Evolutionary conservation across 2,113 vertebrate species (phyloP).

Genomic region (Corydoras maculifer): DNA sequence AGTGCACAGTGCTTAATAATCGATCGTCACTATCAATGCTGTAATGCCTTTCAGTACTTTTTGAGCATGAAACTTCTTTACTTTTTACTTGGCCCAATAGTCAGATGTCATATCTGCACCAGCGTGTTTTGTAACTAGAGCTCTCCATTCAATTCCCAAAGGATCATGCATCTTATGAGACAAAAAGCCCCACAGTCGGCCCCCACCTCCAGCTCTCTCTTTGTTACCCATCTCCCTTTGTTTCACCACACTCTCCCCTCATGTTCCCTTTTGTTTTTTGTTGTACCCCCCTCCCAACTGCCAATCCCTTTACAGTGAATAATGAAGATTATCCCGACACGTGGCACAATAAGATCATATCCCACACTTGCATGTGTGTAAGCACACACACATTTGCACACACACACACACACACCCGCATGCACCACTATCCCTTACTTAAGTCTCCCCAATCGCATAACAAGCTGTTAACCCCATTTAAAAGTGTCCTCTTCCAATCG

Average conservation of each 20-base stretch:
- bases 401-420: slow-evolving; percentile 6
- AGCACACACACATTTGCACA: slow-evolving; percentile 1
- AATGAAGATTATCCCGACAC: slow-evolving; percentile 49
- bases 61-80: slow-evolving; percentile 27
- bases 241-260: slow-evolving; percentile 28
- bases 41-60: slow-evolving; percentile 4
- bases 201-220: slow-evolving; percentile 25
- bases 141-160: slow-evolving; percentile 35
- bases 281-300: slow-evolving; percentile 42
- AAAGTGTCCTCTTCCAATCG: slow-evolving; percentile 50
- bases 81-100: slow-evolving; percentile 21
- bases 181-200: slow-evolving; percentile 29
- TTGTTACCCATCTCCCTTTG: slow-evolving; percentile 35
- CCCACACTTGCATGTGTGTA: neutral
- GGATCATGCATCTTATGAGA: slow-evolving; percentile 38
- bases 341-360: slow-evolving; percentile 31
- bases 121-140: slow-evolving; percentile 37
- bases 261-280: slow-evolving; percentile 41
- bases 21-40: neutral
- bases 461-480: slow-evolving; percentile 57
- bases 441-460: slow-evolving; percentile 44
- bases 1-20: neutral
- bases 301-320: slow-evolving; percentile 44
- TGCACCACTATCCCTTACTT: slow-evolving; percentile 37
- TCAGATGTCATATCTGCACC: slow-evolving; percentile 29